phyloP scores from a whole-genome alignment of 2,113 vertebrate genomes.

The Corapipo altera region DNA sequence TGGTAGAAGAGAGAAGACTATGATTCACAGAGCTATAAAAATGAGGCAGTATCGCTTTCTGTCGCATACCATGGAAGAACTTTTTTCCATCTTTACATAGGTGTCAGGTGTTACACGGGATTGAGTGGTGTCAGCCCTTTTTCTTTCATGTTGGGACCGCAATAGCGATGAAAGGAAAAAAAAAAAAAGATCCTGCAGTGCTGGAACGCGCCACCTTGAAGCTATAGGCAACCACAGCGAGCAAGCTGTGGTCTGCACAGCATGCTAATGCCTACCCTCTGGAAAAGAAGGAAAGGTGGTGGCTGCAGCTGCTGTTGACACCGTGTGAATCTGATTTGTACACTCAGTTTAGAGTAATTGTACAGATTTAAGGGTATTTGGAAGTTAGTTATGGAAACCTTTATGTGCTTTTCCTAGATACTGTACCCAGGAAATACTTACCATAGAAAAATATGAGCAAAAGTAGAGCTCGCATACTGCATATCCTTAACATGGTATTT shows the following conservation, averaged over 20 bases:
- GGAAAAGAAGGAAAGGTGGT: slow-evolving; percentile 16
- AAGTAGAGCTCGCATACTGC: background rate
- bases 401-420: background rate
- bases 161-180: background rate
- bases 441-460: background rate
- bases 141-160: background rate
- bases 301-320: background rate
- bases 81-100: background rate
- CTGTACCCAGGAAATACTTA: background rate
- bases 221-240: background rate
- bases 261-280: background rate
- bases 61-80: background rate
- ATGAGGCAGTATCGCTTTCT: background rate
- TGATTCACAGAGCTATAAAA: background rate
- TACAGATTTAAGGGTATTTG: background rate
- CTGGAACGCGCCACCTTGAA: background rate
- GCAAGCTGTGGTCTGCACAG: background rate
- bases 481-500: background rate
- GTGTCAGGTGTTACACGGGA: background rate
- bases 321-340: background rate
- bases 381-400: background rate
- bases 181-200: background rate
- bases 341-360: background rate
- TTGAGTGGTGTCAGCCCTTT: background rate
- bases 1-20: background rate